Conservation (phyloP, 2,888 invertebrate species). For the Eilema caniola region DNA sequence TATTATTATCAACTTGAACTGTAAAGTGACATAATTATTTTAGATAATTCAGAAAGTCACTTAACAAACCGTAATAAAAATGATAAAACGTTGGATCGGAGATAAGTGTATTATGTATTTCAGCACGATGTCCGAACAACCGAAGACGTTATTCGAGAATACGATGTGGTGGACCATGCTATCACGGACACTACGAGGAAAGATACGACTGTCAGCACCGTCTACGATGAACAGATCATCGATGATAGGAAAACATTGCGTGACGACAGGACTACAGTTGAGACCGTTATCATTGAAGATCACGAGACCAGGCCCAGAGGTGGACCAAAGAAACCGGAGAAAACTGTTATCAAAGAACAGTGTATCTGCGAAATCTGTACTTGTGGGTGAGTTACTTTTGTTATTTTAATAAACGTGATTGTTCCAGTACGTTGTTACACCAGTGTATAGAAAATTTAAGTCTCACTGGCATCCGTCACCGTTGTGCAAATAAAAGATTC, state of each 20-base stretch:
- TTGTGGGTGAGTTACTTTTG: slow-evolving; percentile 91
- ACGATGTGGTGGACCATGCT: slow-evolving; percentile 84
- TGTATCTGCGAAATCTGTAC: slow-evolving; percentile 97
- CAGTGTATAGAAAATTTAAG: no score
- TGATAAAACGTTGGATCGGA: not conserved
- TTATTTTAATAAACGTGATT: not conserved
- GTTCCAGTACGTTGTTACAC: no score
- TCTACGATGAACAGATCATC: slow-evolving; percentile 80
- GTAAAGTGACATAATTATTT: not conserved
- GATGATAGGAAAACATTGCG: slow-evolving; percentile 81
- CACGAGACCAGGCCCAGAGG: slow-evolving; percentile 71
- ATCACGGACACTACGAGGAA: slow-evolving; percentile 81
- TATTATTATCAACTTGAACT: not conserved
- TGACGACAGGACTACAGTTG: slow-evolving; percentile 76
- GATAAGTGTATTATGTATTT: slow-evolving; percentile 49
- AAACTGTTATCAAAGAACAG: slow-evolving; percentile 89
- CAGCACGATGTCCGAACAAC: slow-evolving; percentile 84
- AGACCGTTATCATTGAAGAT: slow-evolving; percentile 73
- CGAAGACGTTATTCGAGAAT: slow-evolving; percentile 80
- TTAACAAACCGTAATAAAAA: not conserved
- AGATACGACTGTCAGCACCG: slow-evolving; percentile 78
- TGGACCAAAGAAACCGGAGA: slow-evolving; percentile 81
- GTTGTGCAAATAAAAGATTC: no score
- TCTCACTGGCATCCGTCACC: no score
- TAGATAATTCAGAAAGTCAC: not conserved